phyloP scores from a whole-genome alignment of 2,888 invertebrate genomes.

The Phengaris arion region DNA sequence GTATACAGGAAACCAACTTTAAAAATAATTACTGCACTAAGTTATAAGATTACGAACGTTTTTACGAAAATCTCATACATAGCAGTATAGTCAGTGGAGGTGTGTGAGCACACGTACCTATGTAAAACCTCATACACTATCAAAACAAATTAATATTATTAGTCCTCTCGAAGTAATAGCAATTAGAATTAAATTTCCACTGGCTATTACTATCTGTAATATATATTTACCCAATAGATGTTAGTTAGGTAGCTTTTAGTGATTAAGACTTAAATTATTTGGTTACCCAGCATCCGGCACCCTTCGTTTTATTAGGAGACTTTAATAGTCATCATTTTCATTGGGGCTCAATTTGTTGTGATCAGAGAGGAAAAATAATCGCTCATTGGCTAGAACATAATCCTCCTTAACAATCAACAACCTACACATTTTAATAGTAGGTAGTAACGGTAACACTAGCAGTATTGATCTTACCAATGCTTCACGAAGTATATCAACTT shows the following conservation, averaged over 20 bases:
- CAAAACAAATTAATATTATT: constrained; percentile 6
- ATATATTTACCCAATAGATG: neutral
- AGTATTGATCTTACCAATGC: constrained; percentile 5
- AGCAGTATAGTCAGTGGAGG: neutral
- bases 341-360: too few species aligned
- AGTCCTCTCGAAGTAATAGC: neutral
- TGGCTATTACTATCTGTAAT: neutral
- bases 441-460: neutral
- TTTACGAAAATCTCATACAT: neutral
- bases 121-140: neutral
- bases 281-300: constrained; percentile 1
- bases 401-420: too few species aligned
- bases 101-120: constrained; percentile 7
- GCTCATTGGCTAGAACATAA: too few species aligned
- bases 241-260: neutral
- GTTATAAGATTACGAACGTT: constrained; percentile 10
- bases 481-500: constrained; percentile 15
- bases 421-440: too few species aligned
- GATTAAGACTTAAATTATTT: neutral
- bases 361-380: too few species aligned
- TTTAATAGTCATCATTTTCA: neutral
- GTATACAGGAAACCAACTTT: constrained; percentile 2
- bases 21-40: constrained; percentile 3
- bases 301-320: constrained; percentile 9
- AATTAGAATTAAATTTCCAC: neutral